These are phyloP conservation scores for Pycnonotus jocosus DNA, from an alignment of 2,113 vertebrate genomes.

Conservation along the genomic window DNA sequence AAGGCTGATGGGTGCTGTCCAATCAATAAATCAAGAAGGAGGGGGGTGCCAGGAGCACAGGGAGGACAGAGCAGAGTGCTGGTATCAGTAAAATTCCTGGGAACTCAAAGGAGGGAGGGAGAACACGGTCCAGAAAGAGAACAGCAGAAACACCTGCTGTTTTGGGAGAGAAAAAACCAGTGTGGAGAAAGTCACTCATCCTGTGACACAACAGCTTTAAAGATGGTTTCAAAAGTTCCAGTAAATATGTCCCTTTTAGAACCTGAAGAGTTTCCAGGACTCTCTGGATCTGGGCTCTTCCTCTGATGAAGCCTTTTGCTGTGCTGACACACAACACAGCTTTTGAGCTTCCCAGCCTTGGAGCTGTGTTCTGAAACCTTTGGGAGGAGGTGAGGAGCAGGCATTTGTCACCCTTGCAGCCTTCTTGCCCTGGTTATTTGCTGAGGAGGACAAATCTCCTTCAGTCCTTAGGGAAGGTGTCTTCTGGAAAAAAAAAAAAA, in stretches of 20 bases:
- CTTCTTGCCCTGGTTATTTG: neutral
- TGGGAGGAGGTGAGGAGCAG: neutral
- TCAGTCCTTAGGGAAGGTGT: neutral
- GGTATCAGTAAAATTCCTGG: neutral
- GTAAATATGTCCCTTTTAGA: neutral
- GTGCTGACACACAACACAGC: neutral
- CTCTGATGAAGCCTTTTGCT: neutral
- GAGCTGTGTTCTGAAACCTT: neutral
- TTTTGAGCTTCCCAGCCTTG: neutral
- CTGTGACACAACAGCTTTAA: neutral
- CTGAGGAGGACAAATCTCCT: neutral
- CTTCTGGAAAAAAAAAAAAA: neutral
- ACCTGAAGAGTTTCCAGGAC: neutral
- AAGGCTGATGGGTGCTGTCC: neutral
- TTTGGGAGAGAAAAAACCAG: neutral
- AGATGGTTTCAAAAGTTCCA: neutral
- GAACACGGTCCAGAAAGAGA: neutral
- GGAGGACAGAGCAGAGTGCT: neutral
- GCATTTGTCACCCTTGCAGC: neutral
- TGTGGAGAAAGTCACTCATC: neutral
- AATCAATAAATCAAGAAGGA: neutral
- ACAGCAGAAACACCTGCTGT: accelerated
- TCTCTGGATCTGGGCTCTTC: neutral
- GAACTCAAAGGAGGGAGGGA: neutral
- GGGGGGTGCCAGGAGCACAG: neutral